Percentiles rank a stretch among this genome's conserved stretches.
Evolutionary conservation across 1,140 invertebrate genomes (phyloP).

Genomic region (Palaemon carinicauda): DNA sequence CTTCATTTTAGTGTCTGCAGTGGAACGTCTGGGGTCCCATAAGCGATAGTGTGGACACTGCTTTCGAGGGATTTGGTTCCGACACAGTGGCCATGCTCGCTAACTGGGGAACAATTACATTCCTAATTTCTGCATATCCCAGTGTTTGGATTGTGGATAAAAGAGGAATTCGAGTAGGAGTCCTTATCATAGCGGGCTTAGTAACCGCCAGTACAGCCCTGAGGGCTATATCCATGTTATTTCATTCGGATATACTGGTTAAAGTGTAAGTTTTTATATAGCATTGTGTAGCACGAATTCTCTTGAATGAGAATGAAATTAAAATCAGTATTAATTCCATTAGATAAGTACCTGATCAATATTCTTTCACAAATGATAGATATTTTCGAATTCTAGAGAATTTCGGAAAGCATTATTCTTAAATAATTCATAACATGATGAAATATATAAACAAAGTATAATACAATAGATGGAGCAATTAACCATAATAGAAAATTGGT

Average conservation of each 20-base stretch:
- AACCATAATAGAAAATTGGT: no score
- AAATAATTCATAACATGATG: no score
- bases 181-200: background rate
- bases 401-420: no score
- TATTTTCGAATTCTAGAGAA: no score
- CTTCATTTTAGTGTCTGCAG: background rate
- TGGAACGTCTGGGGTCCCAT: constrained; percentile 40
- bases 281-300: no score
- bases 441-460: background rate
- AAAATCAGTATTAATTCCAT: no score
- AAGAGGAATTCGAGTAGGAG: background rate
- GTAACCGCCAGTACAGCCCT: background rate
- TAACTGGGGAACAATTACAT: constrained; percentile 34
- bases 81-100: constrained; percentile 33
- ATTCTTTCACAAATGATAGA: no score
- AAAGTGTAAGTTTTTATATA: background rate
- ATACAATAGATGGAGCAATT: background rate
- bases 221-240: background rate
- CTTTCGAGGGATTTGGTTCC: constrained; percentile 23
- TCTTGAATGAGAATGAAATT: no score
- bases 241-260: background rate
- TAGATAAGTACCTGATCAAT: no score
- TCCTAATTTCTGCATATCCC: background rate
- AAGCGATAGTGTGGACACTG: constrained; percentile 20
- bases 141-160: background rate